Conservation (phyloP, 1,140 invertebrate species). For the Portunus trituberculatus region DNA sequence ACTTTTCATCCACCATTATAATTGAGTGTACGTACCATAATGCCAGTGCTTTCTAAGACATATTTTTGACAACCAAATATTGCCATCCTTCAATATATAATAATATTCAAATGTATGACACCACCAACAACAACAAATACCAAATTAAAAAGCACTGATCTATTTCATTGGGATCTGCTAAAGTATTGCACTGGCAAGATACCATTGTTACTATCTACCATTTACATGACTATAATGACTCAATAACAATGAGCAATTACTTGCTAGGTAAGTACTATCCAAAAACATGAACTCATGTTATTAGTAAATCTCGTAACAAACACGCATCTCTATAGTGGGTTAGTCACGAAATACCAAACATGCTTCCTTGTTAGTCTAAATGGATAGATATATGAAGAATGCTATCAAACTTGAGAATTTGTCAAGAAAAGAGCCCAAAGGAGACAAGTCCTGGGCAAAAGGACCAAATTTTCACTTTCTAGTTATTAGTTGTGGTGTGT, state of each 20-base stretch:
- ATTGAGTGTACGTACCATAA: too few relatives aligned
- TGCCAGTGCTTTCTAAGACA: too few relatives aligned
- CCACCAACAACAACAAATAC: too few relatives aligned
- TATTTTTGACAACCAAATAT: too few relatives aligned
- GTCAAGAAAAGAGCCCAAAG: background rate
- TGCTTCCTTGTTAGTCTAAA: conserved; percentile 58
- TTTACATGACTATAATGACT: background rate
- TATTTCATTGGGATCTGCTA: too few relatives aligned
- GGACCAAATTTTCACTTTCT: conserved; percentile 39
- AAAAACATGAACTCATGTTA: background rate
- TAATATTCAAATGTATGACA: too few relatives aligned
- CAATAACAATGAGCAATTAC: background rate
- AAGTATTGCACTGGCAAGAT: background rate
- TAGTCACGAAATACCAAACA: conserved; percentile 44
- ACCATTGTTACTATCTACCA: background rate
- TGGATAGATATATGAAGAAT: conserved; percentile 43
- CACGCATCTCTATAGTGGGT: conserved; percentile 2
- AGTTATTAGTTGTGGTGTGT: conserved; percentile 48
- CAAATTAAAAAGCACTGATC: too few relatives aligned
- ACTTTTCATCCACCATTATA: too few relatives aligned
- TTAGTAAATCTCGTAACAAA: background rate
- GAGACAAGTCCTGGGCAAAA: background rate
- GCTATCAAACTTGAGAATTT: background rate
- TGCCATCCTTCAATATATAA: too few relatives aligned
- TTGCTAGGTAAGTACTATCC: background rate